A percentile compares a stretch with the other conserved stretches of the same genome.
Conservation (phyloP, 2,888 invertebrate genomes). For the Drosophila koepferae region DNA sequence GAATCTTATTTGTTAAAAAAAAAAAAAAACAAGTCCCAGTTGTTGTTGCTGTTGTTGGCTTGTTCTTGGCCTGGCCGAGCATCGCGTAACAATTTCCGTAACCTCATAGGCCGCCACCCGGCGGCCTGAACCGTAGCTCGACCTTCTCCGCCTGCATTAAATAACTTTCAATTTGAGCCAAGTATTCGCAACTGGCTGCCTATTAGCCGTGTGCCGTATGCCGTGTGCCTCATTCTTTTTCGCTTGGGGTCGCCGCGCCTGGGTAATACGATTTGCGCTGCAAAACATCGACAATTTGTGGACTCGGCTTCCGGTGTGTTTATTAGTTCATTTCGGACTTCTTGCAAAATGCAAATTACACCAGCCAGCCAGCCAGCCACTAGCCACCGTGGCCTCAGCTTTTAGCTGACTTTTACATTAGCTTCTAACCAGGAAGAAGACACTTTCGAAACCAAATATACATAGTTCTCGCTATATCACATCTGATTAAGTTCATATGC, state of each 20-base stretch:
- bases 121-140: slow-evolving; percentile 5
- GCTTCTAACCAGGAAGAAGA: background rate
- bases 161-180: slow-evolving; percentile 80
- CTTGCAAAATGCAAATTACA: slow-evolving; percentile 66
- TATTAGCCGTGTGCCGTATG: slow-evolving; percentile 54
- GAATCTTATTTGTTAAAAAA: slow-evolving; percentile 73
- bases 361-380: background rate
- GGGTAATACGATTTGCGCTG: slow-evolving; percentile 48
- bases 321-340: slow-evolving; percentile 69
- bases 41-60: slow-evolving; percentile 28
- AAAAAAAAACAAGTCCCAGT: slow-evolving; percentile 26
- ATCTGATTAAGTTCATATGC: background rate
- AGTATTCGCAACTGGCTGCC: slow-evolving; percentile 66
- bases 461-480: background rate
- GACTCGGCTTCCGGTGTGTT: slow-evolving; percentile 62
- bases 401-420: background rate
- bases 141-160: slow-evolving; percentile 52
- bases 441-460: background rate
- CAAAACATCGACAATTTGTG: slow-evolving; percentile 71
- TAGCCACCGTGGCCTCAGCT: background rate
- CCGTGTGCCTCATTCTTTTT: slow-evolving; percentile 16
- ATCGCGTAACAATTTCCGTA: slow-evolving; percentile 77
- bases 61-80: slow-evolving; percentile 54
- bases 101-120: slow-evolving; percentile 55
- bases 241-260: slow-evolving; percentile 19